Evolutionary conservation across 2,797 vertebrate genomes (phyloP).

Genomic region (Oophaga sylvatica): DNA sequence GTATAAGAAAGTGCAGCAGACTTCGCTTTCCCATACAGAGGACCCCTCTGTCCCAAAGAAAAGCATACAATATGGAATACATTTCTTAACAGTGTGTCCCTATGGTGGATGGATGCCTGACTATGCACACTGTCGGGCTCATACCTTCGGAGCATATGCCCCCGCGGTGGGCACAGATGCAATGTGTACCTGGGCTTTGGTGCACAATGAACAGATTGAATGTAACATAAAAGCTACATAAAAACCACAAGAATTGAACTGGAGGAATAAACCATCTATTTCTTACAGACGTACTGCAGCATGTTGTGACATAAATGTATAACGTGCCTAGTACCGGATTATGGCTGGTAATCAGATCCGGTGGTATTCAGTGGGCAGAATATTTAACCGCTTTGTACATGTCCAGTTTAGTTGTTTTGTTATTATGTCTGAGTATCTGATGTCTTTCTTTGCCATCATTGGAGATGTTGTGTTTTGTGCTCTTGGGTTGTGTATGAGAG

Average conservation of each 20-base stretch:
- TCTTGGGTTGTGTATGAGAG: not conserved
- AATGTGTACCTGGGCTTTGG: too few species aligned
- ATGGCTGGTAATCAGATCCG: slow-evolving; percentile 14
- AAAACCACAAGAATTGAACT: not conserved
- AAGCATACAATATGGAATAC: too few species aligned
- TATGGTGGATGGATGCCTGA: too few species aligned
- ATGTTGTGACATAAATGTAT: slow-evolving; percentile 15
- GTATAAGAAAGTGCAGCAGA: too few species aligned
- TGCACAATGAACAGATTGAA: not conserved
- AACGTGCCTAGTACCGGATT: slow-evolving; percentile 13
- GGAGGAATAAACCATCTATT: slow-evolving; percentile 10
- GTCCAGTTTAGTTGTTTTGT: not conserved
- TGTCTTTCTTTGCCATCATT: not conserved
- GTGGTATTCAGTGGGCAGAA: slow-evolving; percentile 26
- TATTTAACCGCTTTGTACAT: slow-evolving; percentile 23
- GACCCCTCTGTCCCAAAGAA: too few species aligned
- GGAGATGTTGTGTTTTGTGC: not conserved
- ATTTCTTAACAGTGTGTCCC: too few species aligned
- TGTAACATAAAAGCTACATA: not conserved
- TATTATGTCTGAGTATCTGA: not conserved
- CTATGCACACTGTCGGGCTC: too few species aligned
- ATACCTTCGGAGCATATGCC: too few species aligned
- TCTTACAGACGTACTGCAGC: slow-evolving; percentile 25
- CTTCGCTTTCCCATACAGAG: too few species aligned
- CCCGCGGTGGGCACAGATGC: too few species aligned